Conservation (phyloP, 1,140 invertebrate species). For the Bradynema listronoti region DNA sequence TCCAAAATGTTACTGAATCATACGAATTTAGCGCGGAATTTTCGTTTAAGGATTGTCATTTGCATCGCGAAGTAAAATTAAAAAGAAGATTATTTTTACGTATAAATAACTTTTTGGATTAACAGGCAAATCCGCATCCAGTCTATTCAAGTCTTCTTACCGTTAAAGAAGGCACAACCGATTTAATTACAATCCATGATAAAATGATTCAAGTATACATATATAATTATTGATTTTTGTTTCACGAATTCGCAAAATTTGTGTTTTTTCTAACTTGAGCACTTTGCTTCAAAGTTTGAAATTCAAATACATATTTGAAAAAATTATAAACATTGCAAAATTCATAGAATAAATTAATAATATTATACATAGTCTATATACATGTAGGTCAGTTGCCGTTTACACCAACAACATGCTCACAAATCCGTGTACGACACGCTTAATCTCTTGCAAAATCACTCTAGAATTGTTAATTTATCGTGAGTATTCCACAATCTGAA, state of each 20-base stretch:
- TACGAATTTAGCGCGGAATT: slow-evolving; percentile 22
- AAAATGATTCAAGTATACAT: slow-evolving; percentile 24
- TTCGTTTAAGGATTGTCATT: slow-evolving; percentile 21
- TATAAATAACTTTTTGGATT: not conserved
- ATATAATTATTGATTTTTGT: not conserved
- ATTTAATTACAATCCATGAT: slow-evolving; percentile 27
- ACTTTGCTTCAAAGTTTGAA: too few relatives aligned
- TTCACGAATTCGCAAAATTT: not conserved
- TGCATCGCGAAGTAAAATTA: slow-evolving; percentile 21
- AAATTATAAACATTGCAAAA: too few relatives aligned
- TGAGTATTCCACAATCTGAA: too few relatives aligned
- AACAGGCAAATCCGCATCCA: slow-evolving; percentile 7
- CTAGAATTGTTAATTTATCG: too few relatives aligned
- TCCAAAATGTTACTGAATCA: slow-evolving; percentile 21
- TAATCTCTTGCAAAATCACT: too few relatives aligned
- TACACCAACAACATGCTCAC: too few relatives aligned
- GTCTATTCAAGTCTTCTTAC: slow-evolving; percentile 21
- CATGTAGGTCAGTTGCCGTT: slow-evolving; percentile 24
- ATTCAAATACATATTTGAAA: too few relatives aligned
- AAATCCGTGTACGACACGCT: too few relatives aligned
- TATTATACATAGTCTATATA: too few relatives aligned
- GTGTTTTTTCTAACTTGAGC: too few relatives aligned
- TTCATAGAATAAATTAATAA: not conserved
- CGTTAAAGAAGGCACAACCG: slow-evolving; percentile 32
- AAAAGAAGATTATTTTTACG: not conserved